These are phyloP conservation scores for Drosophila equinoxialis DNA, from an alignment of 1,140 invertebrate genomes.

Conservation along the genomic window DNA sequence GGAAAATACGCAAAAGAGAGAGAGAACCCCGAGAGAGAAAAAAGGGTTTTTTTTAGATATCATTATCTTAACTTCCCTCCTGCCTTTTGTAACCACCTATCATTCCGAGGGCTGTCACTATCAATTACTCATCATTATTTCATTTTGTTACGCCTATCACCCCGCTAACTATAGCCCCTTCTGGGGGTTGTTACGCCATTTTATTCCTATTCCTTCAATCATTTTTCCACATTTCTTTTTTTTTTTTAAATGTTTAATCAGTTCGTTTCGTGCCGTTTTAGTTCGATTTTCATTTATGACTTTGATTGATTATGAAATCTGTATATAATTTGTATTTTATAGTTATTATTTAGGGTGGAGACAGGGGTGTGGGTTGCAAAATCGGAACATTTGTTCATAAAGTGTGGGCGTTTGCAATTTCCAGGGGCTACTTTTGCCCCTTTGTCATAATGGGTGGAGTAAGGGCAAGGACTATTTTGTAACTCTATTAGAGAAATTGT, in stretches of 20 bases:
- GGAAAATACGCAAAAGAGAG: not conserved
- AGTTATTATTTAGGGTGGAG: constrained; percentile 37
- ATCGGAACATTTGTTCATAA: constrained; percentile 68
- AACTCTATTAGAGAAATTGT: constrained; percentile 39
- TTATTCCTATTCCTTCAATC: constrained; percentile 32
- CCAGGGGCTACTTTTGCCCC: constrained; percentile 34
- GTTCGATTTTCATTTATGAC: constrained; percentile 71
- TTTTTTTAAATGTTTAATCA: constrained; percentile 53
- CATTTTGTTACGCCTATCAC: constrained; percentile 56
- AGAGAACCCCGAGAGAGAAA: constrained; percentile 18
- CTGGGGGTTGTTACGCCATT: constrained; percentile 60
- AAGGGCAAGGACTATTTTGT: constrained; percentile 12
- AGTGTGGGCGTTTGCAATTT: constrained; percentile 57
- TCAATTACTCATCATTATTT: constrained; percentile 81
- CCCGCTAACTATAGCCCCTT: constrained; percentile 18
- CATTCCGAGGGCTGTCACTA: constrained; percentile 67
- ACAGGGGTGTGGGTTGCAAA: constrained; percentile 10
- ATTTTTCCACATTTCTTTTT: constrained; percentile 15
- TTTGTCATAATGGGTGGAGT: not conserved
- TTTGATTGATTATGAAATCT: constrained; percentile 80
- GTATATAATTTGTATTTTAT: constrained; percentile 60
- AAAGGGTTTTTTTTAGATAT: constrained; percentile 45
- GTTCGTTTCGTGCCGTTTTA: constrained; percentile 22
- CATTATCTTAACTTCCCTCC: constrained; percentile 68
- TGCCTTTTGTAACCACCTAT: constrained; percentile 30